Conservation (phyloP, 2,888 invertebrate genomes). For the Sesamia inferens region DNA sequence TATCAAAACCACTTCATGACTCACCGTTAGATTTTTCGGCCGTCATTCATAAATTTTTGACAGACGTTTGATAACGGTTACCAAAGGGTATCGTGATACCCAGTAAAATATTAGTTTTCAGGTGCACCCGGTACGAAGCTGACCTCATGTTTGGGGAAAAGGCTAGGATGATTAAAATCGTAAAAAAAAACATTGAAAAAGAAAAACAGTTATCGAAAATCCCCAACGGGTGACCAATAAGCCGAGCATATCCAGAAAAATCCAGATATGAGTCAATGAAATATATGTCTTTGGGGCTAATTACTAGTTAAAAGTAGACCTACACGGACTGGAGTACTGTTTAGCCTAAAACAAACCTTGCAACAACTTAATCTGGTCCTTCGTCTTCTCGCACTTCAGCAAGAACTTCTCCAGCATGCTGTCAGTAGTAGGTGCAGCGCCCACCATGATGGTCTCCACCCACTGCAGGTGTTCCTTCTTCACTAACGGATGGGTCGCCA, state of each 20-base stretch:
- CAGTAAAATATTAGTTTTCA: too few relatives aligned
- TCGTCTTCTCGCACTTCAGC: constrained; percentile 89
- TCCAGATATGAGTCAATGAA: neutral
- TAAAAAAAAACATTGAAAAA: neutral
- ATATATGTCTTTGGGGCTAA: neutral
- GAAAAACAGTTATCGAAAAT: too few relatives aligned
- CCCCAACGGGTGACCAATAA: too few relatives aligned
- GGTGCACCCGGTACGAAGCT: neutral
- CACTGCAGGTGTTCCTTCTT: constrained; percentile 91
- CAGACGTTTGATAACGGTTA: neutral
- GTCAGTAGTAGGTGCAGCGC: constrained; percentile 93
- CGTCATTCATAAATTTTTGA: neutral
- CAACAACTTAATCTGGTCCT: constrained; percentile 84
- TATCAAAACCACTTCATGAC: too few relatives aligned
- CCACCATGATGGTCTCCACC: constrained; percentile 91
- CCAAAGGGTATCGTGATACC: neutral
- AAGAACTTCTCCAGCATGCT: constrained; percentile 91
- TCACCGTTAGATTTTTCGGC: too few relatives aligned
- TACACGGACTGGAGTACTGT: neutral
- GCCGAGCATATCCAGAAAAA: neutral
- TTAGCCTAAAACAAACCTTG: constrained; percentile 76
- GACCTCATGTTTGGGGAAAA: neutral
- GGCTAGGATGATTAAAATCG: neutral
- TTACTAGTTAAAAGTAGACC: neutral
- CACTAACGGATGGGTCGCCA: constrained; percentile 93